phyloP scores from a whole-genome alignment of 2,113 vertebrate species.

The Rattus norvegicus region DNA sequence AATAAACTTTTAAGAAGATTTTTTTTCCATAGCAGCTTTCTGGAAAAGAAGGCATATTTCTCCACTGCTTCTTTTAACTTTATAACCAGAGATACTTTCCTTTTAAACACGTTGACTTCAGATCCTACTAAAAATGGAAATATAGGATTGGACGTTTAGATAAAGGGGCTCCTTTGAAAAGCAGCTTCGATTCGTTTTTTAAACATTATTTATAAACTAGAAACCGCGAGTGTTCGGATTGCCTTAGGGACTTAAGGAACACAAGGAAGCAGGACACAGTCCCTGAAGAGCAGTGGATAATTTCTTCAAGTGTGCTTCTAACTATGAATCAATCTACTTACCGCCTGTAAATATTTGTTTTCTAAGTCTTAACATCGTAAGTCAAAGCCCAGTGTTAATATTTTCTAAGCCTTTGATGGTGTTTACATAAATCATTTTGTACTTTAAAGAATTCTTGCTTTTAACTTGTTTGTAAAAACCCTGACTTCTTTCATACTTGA shows the following conservation, averaged over 20 bases:
- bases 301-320: neutral
- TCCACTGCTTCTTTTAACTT: neutral
- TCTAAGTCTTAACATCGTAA: slow-evolving; percentile 21
- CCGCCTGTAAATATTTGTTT: slow-evolving; percentile 39
- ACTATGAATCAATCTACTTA: neutral
- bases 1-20: neutral
- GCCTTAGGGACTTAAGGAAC: neutral
- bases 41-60: slow-evolving; percentile 1
- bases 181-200: slow-evolving; percentile 2
- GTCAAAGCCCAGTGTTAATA: slow-evolving; percentile 16
- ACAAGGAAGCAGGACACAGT: neutral
- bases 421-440: slow-evolving; percentile 42
- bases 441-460: slow-evolving; percentile 13
- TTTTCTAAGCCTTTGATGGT: slow-evolving; percentile 56
- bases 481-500: slow-evolving; percentile 16
- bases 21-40: neutral
- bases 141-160: neutral
- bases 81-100: neutral
- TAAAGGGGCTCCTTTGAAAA: slow-evolving; percentile 16
- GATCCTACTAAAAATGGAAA: slow-evolving; percentile 35
- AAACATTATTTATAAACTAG: neutral
- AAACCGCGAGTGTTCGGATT: neutral
- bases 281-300: neutral
- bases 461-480: slow-evolving; percentile 43
- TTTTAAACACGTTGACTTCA: slow-evolving; percentile 46